Evolutionary conservation across 2,797 vertebrate genomes (phyloP).

Genomic region (Mionectes olivaceus): DNA sequence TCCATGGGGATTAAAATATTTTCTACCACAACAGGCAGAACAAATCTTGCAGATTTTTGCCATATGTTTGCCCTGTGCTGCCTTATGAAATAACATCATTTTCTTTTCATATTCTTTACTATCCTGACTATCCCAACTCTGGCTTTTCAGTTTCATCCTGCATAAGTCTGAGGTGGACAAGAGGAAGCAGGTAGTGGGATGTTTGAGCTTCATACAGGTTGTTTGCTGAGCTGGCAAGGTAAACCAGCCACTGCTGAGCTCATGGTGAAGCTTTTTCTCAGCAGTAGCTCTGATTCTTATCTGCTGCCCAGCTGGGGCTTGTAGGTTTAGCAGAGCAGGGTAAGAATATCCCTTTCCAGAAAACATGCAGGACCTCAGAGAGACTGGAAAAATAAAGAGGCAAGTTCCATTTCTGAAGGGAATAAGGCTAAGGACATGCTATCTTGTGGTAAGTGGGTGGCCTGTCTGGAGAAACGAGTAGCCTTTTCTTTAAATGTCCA

Average conservation of each 20-base stretch:
- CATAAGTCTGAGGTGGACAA: neutral
- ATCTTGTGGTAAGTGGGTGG: neutral
- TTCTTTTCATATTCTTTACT: neutral
- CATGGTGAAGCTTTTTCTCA: neutral
- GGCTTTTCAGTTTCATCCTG: neutral
- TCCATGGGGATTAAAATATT: neutral
- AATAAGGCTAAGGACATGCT: neutral
- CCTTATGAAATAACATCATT: neutral
- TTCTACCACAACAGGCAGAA: neutral
- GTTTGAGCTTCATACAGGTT: neutral
- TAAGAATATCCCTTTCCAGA: neutral
- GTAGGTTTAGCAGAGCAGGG: neutral
- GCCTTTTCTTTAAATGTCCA: neutral
- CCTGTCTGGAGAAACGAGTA: neutral
- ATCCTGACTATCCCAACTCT: neutral
- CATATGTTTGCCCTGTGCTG: neutral
- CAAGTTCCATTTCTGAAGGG: neutral
- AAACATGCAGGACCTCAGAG: neutral
- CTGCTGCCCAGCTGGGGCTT: neutral
- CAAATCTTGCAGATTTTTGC: neutral
- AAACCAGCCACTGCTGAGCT: neutral
- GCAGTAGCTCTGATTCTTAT: neutral
- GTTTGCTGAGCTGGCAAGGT: neutral
- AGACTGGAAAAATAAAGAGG: neutral
- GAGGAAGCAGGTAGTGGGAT: neutral